Base-by-base conservation (phyloP, 2,888 invertebrate species). In the Xylocampa areola region DNA sequence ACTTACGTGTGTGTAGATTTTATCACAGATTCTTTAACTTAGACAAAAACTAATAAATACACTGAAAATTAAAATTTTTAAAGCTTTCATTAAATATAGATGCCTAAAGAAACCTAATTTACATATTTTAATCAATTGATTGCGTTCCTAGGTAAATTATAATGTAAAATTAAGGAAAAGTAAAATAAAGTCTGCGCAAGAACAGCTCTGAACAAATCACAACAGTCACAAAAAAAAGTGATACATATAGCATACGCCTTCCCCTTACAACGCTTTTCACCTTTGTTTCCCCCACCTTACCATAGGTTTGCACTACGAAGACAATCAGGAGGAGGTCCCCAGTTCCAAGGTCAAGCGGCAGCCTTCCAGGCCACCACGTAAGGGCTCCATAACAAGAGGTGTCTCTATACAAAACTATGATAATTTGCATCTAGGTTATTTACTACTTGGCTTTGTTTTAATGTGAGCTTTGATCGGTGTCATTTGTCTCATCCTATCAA, bases 301-400 rank as follows among this genome's bases (percentile, higher is more conserved):
- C 43, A 2, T 87, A 97, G 97, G 98, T 73, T 93, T 98, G 13
- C 97, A 97, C 86, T 98, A 97, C 89, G 98, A 98, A 73, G 98
- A 98, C 81, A 97, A 83, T 50, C 92, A 88, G 44, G 92, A 93
- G 39, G 93, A 93, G 17, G 79, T 88, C 61, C 82, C 72, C 10
- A 80, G 77, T 55, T 82, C 90, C n/a, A 93, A 91, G 81, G 84
- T 90, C 62, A 92, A 92, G 75, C 82, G 87, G 2, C 95, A 94
- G 72, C 97, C 97, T 0, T 88, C 96, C 0, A 91, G 96, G 53
- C 97, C 97, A 1, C 96, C 97, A 0, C 94, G 97, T 36, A 97
- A 97, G 83, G 96, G 96, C 17, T 97, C 97, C 0, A 87, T 97
- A 1, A 95, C 96, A 0, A 94, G 96, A 59, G 94, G 92, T 52